Percentiles rank a stretch among this genome's conserved stretches.
Conservation (phyloP, 2,113 vertebrate genomes). For the Nettapus auritus region DNA sequence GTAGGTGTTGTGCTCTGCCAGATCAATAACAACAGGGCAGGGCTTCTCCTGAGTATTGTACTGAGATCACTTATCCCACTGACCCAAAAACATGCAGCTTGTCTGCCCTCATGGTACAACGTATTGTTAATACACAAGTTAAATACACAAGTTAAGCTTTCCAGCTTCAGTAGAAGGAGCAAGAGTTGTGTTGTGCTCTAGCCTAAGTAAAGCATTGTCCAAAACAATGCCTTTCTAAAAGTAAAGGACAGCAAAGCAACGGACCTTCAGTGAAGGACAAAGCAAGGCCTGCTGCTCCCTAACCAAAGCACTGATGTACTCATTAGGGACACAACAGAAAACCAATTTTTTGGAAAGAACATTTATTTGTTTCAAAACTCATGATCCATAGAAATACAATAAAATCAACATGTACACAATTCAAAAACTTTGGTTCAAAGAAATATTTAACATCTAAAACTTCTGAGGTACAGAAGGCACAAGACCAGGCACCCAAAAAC, state of each 20-base stretch:
- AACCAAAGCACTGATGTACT: neutral
- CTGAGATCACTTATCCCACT: neutral
- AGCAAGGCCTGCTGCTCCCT: neutral
- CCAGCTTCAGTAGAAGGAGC: neutral
- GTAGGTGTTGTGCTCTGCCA: neutral
- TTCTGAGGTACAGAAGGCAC: slow-evolving; percentile 68
- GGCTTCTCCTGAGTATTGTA: neutral
- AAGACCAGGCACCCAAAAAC: slow-evolving; percentile 38
- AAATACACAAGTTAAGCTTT: neutral
- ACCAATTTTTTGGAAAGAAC: slow-evolving; percentile 46
- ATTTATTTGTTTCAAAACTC: slow-evolving; percentile 74
- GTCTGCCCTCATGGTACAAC: neutral
- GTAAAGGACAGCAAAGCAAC: neutral
- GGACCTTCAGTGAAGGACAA: neutral
- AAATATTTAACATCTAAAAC: slow-evolving; percentile 71
- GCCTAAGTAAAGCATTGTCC: neutral
- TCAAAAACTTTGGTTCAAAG: slow-evolving; percentile 72
- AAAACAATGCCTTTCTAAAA: neutral
- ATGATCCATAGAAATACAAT: slow-evolving; percentile 72
- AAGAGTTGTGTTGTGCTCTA: neutral
- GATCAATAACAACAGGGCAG: neutral
- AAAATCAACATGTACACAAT: slow-evolving; percentile 73
- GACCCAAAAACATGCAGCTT: rapidly evolving
- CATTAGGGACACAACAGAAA: neutral
- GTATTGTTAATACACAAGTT: neutral